Evolutionary conservation across 2,113 vertebrate species (phyloP), one percentile per base, ranked within the genome.

Genomic region (Typhlomys cinereus): DNA sequence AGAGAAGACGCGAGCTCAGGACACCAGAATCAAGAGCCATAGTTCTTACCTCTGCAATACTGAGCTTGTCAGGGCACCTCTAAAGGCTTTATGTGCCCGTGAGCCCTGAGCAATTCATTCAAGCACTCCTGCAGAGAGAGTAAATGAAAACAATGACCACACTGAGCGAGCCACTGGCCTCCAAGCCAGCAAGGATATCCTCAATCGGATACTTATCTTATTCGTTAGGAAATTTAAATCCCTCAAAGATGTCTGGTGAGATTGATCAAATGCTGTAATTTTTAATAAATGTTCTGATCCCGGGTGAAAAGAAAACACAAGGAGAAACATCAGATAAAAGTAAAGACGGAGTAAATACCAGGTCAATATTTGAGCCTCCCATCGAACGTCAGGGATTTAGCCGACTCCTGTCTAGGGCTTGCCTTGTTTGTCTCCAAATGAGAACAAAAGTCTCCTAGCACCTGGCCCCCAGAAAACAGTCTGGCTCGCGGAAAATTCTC

Each of bases 221-320:
- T 67, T 86, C 67, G 81, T 61, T 94, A 90, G 62, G 78, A 93
- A 93, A 54, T 75, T 62, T 70, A 81, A 91, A 85, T 89, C 69
- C 81, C 44, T 61, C 57, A 88, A 81, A 74, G 48, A 46, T 18
- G 54, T 73, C 52, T 61, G 34, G 66, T 48, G 48, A 34, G 52
- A 74, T 23, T 10, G 59, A 76, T 23, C 7, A 61, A 54, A 85
- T 81, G 52, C 31, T 84, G 3, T 69, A 64, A 73, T 81, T 88
- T 94, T 83, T 25, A 84, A 92, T 39, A 67, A 80, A 73, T 20
- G 3, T 62, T 89, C 76, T 87, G 39, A 17, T 81, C 36, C 48
- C 64, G 36, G 21, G 2, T 83, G 50, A 64, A 94, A 85, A 59
- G 61, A 36, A 54, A 92, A 89, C 81, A 86, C 11, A 52, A 48